Evolutionary conservation across 2,113 vertebrate species (phyloP), one percentile per base, ranked within the genome.

Genomic region (Eulemur rufifrons): DNA sequence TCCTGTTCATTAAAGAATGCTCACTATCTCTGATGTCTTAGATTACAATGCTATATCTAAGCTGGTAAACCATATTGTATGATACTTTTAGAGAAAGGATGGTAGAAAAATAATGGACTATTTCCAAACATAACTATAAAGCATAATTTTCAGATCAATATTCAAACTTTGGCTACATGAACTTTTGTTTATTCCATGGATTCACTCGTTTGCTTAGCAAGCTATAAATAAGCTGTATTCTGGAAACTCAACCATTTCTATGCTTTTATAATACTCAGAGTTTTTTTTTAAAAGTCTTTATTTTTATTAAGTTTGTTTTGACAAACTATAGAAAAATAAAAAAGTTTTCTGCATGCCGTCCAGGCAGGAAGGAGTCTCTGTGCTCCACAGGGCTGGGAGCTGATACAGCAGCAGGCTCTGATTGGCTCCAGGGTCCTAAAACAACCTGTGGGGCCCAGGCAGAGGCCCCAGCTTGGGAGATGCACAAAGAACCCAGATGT

Each of bases 291-390:
- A 39, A 45, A 63, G 4, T 39, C 21, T 64, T 86, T 21, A 18
- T 52, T 95, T 89, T 83, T 71, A 64, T 71, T 84, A 21, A 91
- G 42, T 54, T 93, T 7, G 83, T 68, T 50, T 89, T 66, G 29
- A 93, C 50, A 86, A 77, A 42, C 63, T 91, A 10, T 2, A 42
- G 39, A 78, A 91, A 94, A 81, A 56, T 52, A 8, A 14, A 64
- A 52, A 39, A 52, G 11, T 56, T 73, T 74, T 21, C 42, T 52
- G 27, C 8, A 1, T 39, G 10, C 21, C 74, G 32, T 77, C 18
- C 18, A n/a, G 47, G 29, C 15, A 50, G 32, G 32, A 76, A 45
- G 59, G 52, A 64, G 32, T 47, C 8, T 78, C n/a, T 59, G 3
- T 32, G 17, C 18, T 81, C 20, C 7, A 3, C 12, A 6, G 32